Conservation (phyloP, 64 coral and sea anemone genomes). For the Actinia tenebrosa region DNA sequence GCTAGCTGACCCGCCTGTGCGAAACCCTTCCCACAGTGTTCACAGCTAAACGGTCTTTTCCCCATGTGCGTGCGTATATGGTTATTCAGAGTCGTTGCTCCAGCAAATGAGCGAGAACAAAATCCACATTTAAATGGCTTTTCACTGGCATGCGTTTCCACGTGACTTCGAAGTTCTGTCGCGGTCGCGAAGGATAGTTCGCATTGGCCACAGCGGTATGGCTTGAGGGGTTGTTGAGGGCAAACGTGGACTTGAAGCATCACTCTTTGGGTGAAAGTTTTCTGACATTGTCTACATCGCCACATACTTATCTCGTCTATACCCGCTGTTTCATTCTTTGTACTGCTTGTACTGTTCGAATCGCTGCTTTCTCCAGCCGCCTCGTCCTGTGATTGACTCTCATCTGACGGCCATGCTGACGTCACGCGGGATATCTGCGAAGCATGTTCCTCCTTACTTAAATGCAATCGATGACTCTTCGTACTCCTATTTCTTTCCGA, state of each 20-base stretch:
- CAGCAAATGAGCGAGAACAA: constrained; percentile 64
- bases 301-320: constrained; percentile 60
- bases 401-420: background rate
- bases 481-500: background rate
- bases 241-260: constrained; percentile 72
- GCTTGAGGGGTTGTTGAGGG: constrained; percentile 39
- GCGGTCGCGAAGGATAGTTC: constrained; percentile 29
- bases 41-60: constrained; percentile 59
- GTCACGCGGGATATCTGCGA: background rate
- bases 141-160: constrained; percentile 60
- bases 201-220: constrained; percentile 75
- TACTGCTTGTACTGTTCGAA: constrained; percentile 8
- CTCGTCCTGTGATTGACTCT: background rate
- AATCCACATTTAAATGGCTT: constrained; percentile 78
- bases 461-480: background rate
- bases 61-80: constrained; percentile 73
- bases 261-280: constrained; percentile 67
- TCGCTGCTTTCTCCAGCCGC: background rate
- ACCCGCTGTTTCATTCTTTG: background rate
- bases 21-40: constrained; percentile 49
- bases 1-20: constrained; percentile 64
- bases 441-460: background rate
- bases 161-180: constrained; percentile 61
- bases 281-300: constrained; percentile 66
- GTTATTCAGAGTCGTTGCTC: constrained; percentile 69